Conservation (phyloP, 2,888 invertebrate genomes). For the Orgyia antiqua region DNA sequence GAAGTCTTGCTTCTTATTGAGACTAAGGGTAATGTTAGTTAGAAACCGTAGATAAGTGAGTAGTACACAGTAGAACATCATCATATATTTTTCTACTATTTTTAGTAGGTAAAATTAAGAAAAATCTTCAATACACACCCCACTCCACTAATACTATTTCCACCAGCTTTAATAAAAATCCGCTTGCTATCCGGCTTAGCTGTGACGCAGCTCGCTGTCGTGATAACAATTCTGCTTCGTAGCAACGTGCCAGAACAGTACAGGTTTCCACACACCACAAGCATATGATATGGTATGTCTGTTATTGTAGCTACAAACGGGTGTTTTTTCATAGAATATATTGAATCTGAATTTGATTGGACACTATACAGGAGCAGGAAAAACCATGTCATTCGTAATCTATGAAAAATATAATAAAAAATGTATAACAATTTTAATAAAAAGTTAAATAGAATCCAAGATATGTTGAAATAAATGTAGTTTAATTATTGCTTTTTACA, state of each 20-base stretch:
- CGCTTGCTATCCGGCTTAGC: constrained; percentile 16
- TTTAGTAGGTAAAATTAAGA: no score
- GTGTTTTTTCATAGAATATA: constrained; percentile 1
- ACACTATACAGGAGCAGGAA: background rate
- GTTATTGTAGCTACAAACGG: constrained; percentile 17
- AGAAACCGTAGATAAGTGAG: no score
- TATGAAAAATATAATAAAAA: no score
- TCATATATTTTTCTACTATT: no score
- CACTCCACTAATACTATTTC: constrained; percentile 31
- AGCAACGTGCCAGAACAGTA: constrained; percentile 59
- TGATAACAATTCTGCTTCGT: constrained; percentile 45
- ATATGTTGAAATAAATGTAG: no score
- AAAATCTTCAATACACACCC: constrained; percentile 29
- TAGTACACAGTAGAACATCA: no score
- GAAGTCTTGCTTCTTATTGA: no score
- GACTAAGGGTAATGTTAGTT: no score
- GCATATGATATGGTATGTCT: constrained; percentile 45
- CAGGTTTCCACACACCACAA: constrained; percentile 42
- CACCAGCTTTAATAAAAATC: constrained; percentile 48
- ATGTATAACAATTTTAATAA: no score
- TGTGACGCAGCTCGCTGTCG: constrained; percentile 51
- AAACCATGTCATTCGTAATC: constrained; percentile 13
- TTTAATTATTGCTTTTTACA: no score
- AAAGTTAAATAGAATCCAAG: no score
- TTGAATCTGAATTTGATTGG: no score